These are phyloP conservation scores for Sesamia nonagrioides DNA, from an alignment of 1,140 invertebrate genomes.

Conservation along the genomic window DNA sequence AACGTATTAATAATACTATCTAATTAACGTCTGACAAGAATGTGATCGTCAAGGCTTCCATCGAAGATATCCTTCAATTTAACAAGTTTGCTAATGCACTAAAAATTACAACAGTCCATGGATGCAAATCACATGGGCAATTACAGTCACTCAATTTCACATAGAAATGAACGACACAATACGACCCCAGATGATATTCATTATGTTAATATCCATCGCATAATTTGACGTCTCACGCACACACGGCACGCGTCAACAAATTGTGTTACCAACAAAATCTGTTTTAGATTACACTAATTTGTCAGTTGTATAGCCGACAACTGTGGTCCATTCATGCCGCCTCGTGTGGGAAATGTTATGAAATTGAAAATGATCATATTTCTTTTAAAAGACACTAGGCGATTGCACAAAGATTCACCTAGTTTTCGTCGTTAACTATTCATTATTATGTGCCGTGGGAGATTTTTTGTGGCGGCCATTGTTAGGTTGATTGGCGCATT, in stretches of 20 bases:
- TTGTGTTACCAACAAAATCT: slow-evolving; percentile 67
- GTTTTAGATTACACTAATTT: slow-evolving; percentile 85
- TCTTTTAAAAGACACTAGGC: slow-evolving; percentile 84
- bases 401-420: slow-evolving; percentile 87
- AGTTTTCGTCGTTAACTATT: slow-evolving; percentile 87
- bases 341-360: slow-evolving; percentile 84
- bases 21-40: slow-evolving; percentile 16
- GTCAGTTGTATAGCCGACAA: slow-evolving; percentile 68
- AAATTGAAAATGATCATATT: slow-evolving; percentile 87
- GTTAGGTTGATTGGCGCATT: slow-evolving; percentile 83
- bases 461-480: slow-evolving; percentile 78
- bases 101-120: slow-evolving; percentile 36
- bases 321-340: slow-evolving; percentile 70
- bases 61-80: background rate
- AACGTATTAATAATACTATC: slow-evolving; percentile 23
- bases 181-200: slow-evolving; percentile 56
- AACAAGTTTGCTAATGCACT: slow-evolving; percentile 25
- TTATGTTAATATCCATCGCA: slow-evolving; percentile 55
- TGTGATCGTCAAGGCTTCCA: slow-evolving; percentile 1
- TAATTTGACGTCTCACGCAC: slow-evolving; percentile 60
- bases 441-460: slow-evolving; percentile 86
- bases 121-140: slow-evolving; percentile 41
- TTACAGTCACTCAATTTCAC: slow-evolving; percentile 39
- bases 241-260: slow-evolving; percentile 60
- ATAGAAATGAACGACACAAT: slow-evolving; percentile 36